Conservation (phyloP, 2,888 invertebrate genomes). For the Hedya salicella region DNA sequence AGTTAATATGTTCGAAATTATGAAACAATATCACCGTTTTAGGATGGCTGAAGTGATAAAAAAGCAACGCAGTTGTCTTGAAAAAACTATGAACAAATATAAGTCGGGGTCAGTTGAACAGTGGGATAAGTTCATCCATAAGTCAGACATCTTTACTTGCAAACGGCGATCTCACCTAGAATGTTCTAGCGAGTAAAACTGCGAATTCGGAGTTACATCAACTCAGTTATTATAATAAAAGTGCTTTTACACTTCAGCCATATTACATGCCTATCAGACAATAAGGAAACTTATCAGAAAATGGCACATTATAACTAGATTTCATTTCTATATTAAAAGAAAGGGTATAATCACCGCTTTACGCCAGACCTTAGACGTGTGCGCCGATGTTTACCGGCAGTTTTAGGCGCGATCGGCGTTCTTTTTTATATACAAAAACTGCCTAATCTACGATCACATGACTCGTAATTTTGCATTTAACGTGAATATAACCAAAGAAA, state of each 20-base stretch:
- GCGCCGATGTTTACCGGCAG: background rate
- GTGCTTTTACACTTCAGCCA: constrained; percentile 16
- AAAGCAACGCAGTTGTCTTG: background rate
- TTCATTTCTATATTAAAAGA: constrained; percentile 21
- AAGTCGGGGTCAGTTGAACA: too few relatives aligned
- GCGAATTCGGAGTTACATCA: too few relatives aligned
- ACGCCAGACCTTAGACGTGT: constrained; percentile 4
- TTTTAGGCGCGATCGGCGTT: background rate
- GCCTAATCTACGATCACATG: too few relatives aligned
- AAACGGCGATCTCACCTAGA: too few relatives aligned
- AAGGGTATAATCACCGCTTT: background rate
- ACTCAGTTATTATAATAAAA: background rate
- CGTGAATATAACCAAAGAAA: too few relatives aligned
- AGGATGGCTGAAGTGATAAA: constrained; percentile 16
- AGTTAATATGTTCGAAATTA: constrained; percentile 25
- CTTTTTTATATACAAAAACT: background rate
- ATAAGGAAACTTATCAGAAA: constrained; percentile 44
- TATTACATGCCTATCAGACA: constrained; percentile 32
- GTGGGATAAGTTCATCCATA: too few relatives aligned
- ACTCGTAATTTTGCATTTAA: background rate
- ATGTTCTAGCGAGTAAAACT: background rate
- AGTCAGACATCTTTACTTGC: too few relatives aligned
- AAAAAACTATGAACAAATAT: too few relatives aligned
- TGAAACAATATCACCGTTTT: constrained; percentile 39
- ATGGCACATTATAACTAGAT: constrained; percentile 50